phyloP scores from a whole-genome alignment of 2,888 invertebrate species.

The Athetis lepigone region DNA sequence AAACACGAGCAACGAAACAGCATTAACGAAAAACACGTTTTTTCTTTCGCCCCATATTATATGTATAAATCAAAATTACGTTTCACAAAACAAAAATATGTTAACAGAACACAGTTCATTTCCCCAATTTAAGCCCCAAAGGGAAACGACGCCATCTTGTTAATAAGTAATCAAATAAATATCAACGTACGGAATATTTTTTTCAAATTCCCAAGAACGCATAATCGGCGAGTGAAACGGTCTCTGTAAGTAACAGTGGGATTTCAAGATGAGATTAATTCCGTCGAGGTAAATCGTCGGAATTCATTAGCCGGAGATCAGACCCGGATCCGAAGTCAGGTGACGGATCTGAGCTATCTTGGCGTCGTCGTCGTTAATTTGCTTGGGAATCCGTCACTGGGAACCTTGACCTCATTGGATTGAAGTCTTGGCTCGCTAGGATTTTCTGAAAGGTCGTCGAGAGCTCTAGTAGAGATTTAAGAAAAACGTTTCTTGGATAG shows the following conservation, averaged over 20 bases:
- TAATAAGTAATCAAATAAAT: conserved; percentile 56
- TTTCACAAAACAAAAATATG: neutral
- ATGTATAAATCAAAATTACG: neutral
- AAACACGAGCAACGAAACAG: neutral
- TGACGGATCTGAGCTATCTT: conserved; percentile 48
- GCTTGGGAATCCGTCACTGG: conserved; percentile 26
- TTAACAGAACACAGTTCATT: neutral
- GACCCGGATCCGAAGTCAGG: conserved; percentile 52
- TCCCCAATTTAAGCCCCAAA: neutral
- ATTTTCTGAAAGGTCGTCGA: conserved; percentile 19
- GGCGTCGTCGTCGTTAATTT: conserved; percentile 41
- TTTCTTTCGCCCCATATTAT: neutral
- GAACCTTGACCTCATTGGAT: conserved; percentile 42
- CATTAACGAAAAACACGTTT: neutral
- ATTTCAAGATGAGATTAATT: conserved; percentile 69
- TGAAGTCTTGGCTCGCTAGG: conserved; percentile 10
- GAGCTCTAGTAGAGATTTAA: conserved; percentile 26
- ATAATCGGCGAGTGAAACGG: conserved; percentile 35
- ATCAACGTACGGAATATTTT: conserved; percentile 7
- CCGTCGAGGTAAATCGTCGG: conserved; percentile 65
- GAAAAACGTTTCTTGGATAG: conserved; percentile 8
- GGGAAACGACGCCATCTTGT: conserved; percentile 30
- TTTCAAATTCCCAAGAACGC: conserved; percentile 17
- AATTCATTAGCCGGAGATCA: conserved; percentile 70
- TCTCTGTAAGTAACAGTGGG: conserved; percentile 57